phyloP scores from a whole-genome alignment of 64 coral and sea anemone species.

The Montipora foliosa region DNA sequence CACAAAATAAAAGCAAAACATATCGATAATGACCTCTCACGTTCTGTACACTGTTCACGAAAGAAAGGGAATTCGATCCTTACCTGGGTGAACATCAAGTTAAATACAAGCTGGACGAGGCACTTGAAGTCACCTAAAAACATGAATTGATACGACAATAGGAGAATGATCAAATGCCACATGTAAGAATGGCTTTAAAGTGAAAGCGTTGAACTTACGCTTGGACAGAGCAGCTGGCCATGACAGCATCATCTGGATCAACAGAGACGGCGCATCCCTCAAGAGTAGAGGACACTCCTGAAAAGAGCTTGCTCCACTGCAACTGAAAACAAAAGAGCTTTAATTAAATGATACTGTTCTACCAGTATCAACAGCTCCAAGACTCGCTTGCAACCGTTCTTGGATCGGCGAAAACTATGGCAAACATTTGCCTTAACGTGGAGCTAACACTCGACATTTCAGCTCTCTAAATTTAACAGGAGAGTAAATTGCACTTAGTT shows the following conservation, averaged over 20 bases:
- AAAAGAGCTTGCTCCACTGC: not conserved
- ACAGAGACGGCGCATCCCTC: constrained; percentile 77
- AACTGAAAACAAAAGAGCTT: not conserved
- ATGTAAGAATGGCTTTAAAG: too few species aligned
- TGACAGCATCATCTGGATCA: constrained; percentile 80
- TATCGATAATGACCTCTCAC: too few species aligned
- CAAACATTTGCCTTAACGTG: not conserved
- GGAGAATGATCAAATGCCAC: not conserved
- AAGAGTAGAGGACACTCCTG: constrained; percentile 62
- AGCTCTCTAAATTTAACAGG: not conserved
- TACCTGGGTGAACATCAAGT: constrained; percentile 83
- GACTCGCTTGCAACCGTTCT: not conserved
- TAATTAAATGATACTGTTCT: too few species aligned
- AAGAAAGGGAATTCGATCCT: not conserved
- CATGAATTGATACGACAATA: too few species aligned
- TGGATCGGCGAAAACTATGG: not conserved
- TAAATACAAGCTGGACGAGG: constrained; percentile 81
- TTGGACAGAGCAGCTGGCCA: constrained; percentile 66
- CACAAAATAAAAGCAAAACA: too few species aligned
- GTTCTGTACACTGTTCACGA: too few species aligned
- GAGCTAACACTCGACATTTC: not conserved
- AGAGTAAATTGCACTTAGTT: not conserved
- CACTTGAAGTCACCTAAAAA: constrained; percentile 82
- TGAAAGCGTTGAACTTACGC: constrained; percentile 49
- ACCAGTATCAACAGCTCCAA: not conserved